Evolutionary conservation across 2,888 invertebrate genomes (phyloP), one percentile per base, ranked within the genome.

Genomic region (Amphiduros pacificus): DNA sequence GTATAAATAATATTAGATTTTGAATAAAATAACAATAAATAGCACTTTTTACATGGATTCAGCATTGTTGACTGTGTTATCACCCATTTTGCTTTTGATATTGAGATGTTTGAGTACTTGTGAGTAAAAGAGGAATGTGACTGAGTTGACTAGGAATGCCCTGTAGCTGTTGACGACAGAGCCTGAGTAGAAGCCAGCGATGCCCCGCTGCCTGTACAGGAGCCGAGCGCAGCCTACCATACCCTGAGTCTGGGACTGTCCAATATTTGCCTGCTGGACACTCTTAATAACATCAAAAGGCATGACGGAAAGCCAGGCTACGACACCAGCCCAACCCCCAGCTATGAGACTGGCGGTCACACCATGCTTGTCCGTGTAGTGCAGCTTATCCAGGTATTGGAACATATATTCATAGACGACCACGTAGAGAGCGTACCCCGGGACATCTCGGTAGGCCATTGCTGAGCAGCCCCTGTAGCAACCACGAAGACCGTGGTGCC

Each of bases 251-350:
- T 74, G 70, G 1, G 86, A 62, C 26, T 65, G 62, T 6, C 71
- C 64, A 1, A 68, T 80, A 73, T 90, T 90, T 0, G 88, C 88
- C 80, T 91, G 91, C 69, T 91, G 85, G 53, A 89, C 85, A 14
- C 89, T 89, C 81, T 91, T 91, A 1, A 91, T 84, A 36, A 90
- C 89, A 82, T 91, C 91, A 52, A 90, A 83, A 0, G 91, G 91
- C 72, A 90, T 85, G 2, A 89, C 87, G 17, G 86, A 80, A 20
- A 86, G 82, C 90, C 90, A 91, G 0, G 89, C 88, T 1, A 87
- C 44, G 3, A 88, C 82, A 2, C 89, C 88, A 63, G 83, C 77
- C 17, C 76, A 31, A 20, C 83, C 84, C 48, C 84, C 84, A 24
- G 77, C 74, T 31, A 83, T 24, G 54, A 83, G 73, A 36, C 76